phyloP scores from a whole-genome alignment of 2,113 vertebrate genomes.

The Anthoscopus minutus region DNA sequence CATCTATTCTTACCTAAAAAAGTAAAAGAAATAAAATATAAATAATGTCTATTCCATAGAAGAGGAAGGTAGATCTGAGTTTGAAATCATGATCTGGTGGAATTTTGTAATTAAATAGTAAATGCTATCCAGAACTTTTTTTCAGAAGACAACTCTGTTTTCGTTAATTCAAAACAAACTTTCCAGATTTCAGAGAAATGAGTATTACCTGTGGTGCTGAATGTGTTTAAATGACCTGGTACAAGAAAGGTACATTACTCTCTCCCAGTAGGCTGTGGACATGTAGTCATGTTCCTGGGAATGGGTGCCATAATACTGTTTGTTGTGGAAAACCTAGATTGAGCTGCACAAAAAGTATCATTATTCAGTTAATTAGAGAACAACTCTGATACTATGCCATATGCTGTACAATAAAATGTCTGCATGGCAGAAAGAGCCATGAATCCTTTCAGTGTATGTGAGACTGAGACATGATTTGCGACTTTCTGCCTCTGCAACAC shows the following conservation, averaged over 20 bases:
- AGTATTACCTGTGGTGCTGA: neutral
- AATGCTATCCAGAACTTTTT: neutral
- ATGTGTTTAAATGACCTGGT: neutral
- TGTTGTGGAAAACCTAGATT: neutral
- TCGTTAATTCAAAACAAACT: neutral
- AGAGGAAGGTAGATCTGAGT: neutral
- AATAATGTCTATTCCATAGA: neutral
- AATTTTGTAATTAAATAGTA: neutral
- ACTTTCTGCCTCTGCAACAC: neutral
- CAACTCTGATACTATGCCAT: neutral
- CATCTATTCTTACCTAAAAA: neutral
- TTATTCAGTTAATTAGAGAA: constrained; percentile 28
- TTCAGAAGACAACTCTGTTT: neutral
- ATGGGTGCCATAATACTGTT: neutral
- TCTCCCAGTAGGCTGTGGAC: neutral
- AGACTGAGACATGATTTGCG: neutral
- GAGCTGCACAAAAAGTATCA: neutral
- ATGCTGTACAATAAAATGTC: constrained; percentile 2
- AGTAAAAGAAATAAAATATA: neutral
- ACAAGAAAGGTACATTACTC: neutral
- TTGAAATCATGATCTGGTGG: neutral
- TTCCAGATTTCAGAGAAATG: neutral
- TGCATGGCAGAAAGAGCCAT: neutral
- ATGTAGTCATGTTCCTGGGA: neutral
- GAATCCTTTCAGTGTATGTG: neutral